Base-by-base conservation (phyloP, 2,113 vertebrate species). In the Plestiodon gilberti region DNA sequence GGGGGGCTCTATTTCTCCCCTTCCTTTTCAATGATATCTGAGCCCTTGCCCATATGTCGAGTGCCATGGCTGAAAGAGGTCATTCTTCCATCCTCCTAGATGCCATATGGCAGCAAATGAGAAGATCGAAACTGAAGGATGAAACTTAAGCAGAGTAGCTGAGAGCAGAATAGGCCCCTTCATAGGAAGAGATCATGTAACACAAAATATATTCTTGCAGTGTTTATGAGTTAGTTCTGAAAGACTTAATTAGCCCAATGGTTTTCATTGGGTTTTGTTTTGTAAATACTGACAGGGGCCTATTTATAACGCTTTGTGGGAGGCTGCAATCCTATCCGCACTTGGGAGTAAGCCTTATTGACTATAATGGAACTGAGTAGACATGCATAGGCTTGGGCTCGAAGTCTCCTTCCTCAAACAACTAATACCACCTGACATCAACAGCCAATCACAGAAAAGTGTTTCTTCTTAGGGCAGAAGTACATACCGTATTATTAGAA, bases 101-200 rank as follows among this genome's bases (percentile, higher is more conserved):
- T 84, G 48, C 40, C 92, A 86, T 35, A 55, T 86, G 88, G 55
- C 79, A 91, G 79, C 71, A 73, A 70, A 0, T 9, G 79, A 82
- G 83, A 83, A 75, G 71, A 55, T 3, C 73, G 59, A 30, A 82
- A 90, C 85, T 88, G 74, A 70, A 14, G 1, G 65, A 33, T 71
- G 93, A 94, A 94, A 94, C 38, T n/a, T 81, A 89, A 94, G 91
- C 2, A 92, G 78, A 81, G 25, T 2, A 59, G 78, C 17, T 85
- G 3, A 71, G 23, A 64, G 28, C 93, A 94, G 90, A 93, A 90
- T 85, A 35, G 35, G 4, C 81, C 15, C 40, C 89, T 89, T 92
- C 90, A 86, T 76, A 87, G 85, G 79, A 82, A 77, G 78, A 89
- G 81, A 94, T 33, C 6, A 55, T 85, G 76, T 8, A 78, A 82